Evolutionary conservation across 2,888 invertebrate genomes (phyloP).

Genomic region (Physocephala rufipes): DNA sequence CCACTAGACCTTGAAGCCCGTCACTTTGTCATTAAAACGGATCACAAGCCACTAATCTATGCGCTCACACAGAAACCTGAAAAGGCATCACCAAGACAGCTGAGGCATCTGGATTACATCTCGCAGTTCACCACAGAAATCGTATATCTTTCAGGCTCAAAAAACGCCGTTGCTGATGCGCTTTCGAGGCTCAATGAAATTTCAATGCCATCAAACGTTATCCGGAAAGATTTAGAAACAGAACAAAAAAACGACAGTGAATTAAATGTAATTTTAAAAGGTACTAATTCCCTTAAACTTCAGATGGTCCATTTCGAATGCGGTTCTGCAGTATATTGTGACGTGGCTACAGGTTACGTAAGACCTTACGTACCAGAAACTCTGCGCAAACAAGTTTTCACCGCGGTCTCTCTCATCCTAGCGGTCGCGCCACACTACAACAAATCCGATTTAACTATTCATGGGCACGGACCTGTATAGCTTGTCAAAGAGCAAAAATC

Average conservation of each 20-base stretch:
- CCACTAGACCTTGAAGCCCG: neutral
- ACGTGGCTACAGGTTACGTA: neutral
- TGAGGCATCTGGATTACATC: slow-evolving; percentile 31
- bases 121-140: slow-evolving; percentile 32
- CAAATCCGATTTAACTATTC: neutral
- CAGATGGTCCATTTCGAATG: neutral
- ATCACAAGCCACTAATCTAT: neutral
- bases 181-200: neutral
- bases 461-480: neutral
- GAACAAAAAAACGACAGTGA: neutral
- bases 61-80: neutral
- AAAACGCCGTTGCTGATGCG: neutral
- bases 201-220: neutral
- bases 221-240: neutral
- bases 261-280: neutral
- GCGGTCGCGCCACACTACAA: neutral
- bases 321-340: too few relatives aligned
- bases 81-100: slow-evolving; percentile 1
- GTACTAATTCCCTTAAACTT: neutral
- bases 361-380: neutral
- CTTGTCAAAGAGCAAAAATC: neutral
- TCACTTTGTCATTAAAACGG: neutral
- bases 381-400: neutral
- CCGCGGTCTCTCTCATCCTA: neutral
- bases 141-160: too few relatives aligned